Conservation (phyloP, 2,797 vertebrate genomes). For the Euphonia xanthogaster region DNA sequence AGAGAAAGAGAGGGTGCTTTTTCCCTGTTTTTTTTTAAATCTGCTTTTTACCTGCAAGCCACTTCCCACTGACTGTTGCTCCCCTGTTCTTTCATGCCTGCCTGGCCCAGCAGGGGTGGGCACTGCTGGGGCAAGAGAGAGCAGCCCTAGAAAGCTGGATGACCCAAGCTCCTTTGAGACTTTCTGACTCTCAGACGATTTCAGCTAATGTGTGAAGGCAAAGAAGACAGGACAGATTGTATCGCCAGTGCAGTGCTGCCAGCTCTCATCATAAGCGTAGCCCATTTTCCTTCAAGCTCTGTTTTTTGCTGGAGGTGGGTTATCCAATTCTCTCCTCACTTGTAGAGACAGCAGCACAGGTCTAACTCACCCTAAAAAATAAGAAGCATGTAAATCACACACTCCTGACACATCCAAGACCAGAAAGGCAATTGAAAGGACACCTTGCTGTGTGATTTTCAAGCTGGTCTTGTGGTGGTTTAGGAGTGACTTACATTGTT, state of each 20-base stretch:
- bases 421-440: background rate
- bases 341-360: background rate
- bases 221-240: background rate
- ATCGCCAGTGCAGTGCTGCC: background rate
- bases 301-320: background rate
- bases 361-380: background rate
- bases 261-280: background rate
- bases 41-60: background rate
- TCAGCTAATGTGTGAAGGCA: background rate
- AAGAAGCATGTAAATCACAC: background rate
- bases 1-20: background rate
- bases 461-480: background rate
- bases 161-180: background rate
- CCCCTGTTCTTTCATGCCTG: background rate
- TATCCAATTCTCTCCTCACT: background rate
- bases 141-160: background rate
- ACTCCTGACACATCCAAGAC: background rate
- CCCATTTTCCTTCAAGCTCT: background rate
- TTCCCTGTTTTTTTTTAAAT: fast-evolving
- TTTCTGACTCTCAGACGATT: background rate
- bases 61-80: background rate
- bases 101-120: background rate
- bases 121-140: background rate
- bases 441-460: background rate
- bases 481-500: background rate